phyloP scores from a whole-genome alignment of 23 tunicate species.

The Halocynthia roretzi region DNA sequence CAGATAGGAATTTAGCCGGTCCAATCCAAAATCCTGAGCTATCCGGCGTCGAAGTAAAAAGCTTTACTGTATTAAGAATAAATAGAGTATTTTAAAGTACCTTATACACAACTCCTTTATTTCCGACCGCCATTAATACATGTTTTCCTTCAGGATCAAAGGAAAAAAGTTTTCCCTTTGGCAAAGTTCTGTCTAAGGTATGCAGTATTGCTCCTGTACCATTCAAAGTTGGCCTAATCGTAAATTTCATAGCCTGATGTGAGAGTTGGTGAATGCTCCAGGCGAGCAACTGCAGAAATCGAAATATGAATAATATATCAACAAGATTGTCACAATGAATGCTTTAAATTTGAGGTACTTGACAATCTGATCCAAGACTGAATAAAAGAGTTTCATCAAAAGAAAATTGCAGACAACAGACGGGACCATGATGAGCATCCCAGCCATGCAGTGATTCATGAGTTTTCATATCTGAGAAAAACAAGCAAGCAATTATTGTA shows the following conservation, averaged over 20 bases:
- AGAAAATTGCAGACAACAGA: constrained; percentile 33
- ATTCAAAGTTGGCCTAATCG: no score
- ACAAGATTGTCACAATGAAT: no score
- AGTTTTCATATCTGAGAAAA: constrained; percentile 32
- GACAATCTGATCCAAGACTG: constrained; percentile 73
- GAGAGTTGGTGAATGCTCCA: constrained; percentile 4
- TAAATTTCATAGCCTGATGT: neutral
- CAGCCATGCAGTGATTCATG: constrained; percentile 10
- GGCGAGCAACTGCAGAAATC: neutral
- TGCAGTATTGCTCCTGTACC: neutral
- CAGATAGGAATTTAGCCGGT: neutral
- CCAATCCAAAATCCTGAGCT: neutral
- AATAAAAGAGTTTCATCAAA: constrained; percentile 26
- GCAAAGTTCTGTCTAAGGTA: neutral
- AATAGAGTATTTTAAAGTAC: neutral
- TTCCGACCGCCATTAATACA: constrained; percentile 45
- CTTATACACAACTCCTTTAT: constrained; percentile 24
- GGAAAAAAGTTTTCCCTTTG: constrained; percentile 38
- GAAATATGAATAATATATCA: no score
- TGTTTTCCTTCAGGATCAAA: constrained; percentile 52
- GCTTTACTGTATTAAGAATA: neutral
- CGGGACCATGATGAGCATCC: constrained; percentile 36
- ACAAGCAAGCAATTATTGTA: neutral
- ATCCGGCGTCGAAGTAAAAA: neutral
- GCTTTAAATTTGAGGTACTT: neutral